Conservation (phyloP, 2,113 vertebrate species). For the Paradisaea rubra region DNA sequence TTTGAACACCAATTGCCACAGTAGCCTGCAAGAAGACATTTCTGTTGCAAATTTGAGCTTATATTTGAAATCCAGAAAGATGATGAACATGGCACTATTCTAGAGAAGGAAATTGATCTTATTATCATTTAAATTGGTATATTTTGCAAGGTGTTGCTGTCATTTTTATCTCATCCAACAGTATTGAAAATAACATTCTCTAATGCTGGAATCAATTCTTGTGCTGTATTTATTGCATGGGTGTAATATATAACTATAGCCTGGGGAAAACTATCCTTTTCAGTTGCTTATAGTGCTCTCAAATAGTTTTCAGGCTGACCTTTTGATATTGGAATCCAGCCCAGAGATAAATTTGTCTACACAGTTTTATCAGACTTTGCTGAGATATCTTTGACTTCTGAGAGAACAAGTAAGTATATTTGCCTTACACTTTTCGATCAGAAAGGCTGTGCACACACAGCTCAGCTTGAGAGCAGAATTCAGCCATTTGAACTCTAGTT, state of each 20-base stretch:
- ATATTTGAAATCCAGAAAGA: not conserved
- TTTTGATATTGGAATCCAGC: not conserved
- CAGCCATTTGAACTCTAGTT: not conserved
- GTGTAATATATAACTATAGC: not conserved
- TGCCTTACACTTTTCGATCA: not conserved
- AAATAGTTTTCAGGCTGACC: not conserved
- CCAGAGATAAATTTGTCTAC: not conserved
- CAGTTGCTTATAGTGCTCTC: not conserved
- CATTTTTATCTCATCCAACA: not conserved
- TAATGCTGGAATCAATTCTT: not conserved
- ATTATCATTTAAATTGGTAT: not conserved
- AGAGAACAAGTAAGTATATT: not conserved
- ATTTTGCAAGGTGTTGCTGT: not conserved
- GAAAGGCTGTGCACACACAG: not conserved
- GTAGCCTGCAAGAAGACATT: not conserved
- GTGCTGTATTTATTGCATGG: not conserved
- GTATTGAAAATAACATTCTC: not conserved
- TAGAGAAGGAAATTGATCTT: not conserved
- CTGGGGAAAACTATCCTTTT: not conserved
- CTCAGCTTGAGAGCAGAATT: not conserved
- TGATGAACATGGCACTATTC: not conserved
- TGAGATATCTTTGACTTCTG: not conserved
- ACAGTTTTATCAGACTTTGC: constrained; percentile 7
- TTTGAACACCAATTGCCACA: not conserved
- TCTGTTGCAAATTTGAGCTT: not conserved